Base-by-base conservation (phyloP, 2,888 invertebrate species). In the Drosophila nr. perissopoda region DNA sequence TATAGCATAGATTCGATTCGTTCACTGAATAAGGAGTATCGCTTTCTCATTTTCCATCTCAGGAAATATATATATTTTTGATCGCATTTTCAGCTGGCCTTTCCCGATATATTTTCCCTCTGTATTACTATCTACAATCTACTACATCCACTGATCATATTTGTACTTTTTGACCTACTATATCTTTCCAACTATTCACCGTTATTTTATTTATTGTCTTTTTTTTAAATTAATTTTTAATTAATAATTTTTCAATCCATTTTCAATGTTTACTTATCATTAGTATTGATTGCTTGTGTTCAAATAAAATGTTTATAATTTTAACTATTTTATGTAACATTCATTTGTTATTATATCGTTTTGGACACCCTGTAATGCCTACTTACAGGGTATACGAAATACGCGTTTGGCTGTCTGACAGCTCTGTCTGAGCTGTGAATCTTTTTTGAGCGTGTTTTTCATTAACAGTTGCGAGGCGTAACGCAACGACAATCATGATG, bases 391-490 rank as follows among this genome's bases (percentile, higher is more conserved):
- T 61, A 54, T 13, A 31, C 10, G 13, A 13, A 21, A 18, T 10
- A 59, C 34, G 16, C n/a, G 10, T 36, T 57, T 31, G 27, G 8
- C 29, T 36, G 60, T 6, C 31, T 45, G 1, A 16, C 33, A 45
- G 57, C 29, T 25, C 27, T 18, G 56, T 48, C n/a, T 25, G 7
- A 53, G 34, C 8, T 53, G 53, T 65, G 13, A 31, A 36, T 25
- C 13, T 49, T 29, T 36, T 18, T 36, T 29, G 5, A 31, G 57
- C 54, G 65, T 58, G 67, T 64, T 45, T 65, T 69, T 77, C 64
- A 73, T 72, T n/a, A 56, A 38, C 56, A 56, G 7, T 71, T 66
- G 60, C 57, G 56, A 62, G 69, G 74, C 83, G 81, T 68, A 81
- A 81, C 82, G 65, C 52, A 54, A 40, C 61, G 67, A 71, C 76